Evolutionary conservation across 2,888 invertebrate genomes (phyloP).

Genomic region (Sthenelais limicola): DNA sequence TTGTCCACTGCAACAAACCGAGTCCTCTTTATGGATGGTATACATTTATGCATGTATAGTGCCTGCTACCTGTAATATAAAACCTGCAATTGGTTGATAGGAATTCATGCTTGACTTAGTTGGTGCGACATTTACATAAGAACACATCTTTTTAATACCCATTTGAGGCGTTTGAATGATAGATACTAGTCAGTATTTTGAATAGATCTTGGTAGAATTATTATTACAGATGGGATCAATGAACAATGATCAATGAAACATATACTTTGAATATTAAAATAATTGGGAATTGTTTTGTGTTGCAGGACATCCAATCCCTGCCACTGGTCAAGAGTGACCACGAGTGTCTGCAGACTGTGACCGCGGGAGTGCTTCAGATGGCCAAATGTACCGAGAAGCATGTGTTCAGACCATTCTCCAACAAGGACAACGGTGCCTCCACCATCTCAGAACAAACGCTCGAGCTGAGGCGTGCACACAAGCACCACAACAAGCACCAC

Average conservation of each 20-base stretch:
- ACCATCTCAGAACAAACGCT: conserved; percentile 71
- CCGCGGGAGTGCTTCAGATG: conserved; percentile 79
- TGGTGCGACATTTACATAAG: too few relatives aligned
- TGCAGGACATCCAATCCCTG: conserved; percentile 60
- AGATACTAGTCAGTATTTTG: not conserved
- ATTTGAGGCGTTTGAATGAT: not conserved
- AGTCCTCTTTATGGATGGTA: too few relatives aligned
- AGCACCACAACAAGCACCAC: not conserved
- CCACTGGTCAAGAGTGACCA: conserved; percentile 74
- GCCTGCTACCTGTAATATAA: too few relatives aligned
- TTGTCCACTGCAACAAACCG: too few relatives aligned
- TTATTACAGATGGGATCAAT: not conserved
- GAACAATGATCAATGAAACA: not conserved
- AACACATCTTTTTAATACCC: too few relatives aligned
- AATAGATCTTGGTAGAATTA: not conserved
- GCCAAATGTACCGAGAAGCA: conserved; percentile 81
- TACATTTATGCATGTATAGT: too few relatives aligned
- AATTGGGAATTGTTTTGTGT: not conserved
- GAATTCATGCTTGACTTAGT: too few relatives aligned
- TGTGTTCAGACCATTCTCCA: conserved; percentile 79
- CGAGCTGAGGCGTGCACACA: conserved; percentile 49
- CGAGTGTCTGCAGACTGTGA: conserved; percentile 78
- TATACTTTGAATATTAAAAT: not conserved
- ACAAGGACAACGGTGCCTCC: conserved; percentile 43
- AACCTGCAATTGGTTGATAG: too few relatives aligned